Conservation (phyloP, 2,797 vertebrate genomes). For the Oreochromis mossambicus region DNA sequence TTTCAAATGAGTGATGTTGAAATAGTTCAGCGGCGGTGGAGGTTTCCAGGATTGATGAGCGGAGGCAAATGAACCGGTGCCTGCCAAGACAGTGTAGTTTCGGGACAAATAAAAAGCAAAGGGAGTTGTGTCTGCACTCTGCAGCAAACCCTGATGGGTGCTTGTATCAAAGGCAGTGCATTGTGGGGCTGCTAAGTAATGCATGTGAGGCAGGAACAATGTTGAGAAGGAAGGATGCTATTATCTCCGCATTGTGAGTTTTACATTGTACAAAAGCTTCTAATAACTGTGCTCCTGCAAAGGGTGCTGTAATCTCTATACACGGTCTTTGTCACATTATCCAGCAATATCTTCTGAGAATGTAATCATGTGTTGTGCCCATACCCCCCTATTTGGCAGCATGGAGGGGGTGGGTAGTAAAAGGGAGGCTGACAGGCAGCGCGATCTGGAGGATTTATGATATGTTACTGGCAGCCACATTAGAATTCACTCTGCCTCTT, state of each 20-base stretch:
- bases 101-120: slow-evolving; percentile 33
- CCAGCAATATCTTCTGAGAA: background rate
- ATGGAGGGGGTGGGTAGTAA: background rate
- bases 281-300: slow-evolving; percentile 1
- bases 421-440: slow-evolving; percentile 3
- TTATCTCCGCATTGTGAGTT: slow-evolving; percentile 19
- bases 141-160: slow-evolving; percentile 48
- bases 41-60: slow-evolving; percentile 15
- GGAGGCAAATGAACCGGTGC: background rate
- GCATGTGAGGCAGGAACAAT: slow-evolving; percentile 26
- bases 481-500: slow-evolving; percentile 54
- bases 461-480: slow-evolving; percentile 49
- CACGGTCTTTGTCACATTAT: slow-evolving; percentile 36
- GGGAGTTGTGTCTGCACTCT: slow-evolving; percentile 34
- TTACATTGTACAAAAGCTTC: background rate
- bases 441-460: slow-evolving; percentile 66
- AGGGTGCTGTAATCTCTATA: slow-evolving; percentile 27
- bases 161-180: slow-evolving; percentile 22
- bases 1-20: background rate
- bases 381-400: slow-evolving; percentile 3
- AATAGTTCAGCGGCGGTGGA: background rate
- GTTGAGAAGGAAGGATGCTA: slow-evolving; percentile 17
- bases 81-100: slow-evolving; percentile 34
- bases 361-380: slow-evolving; percentile 21
- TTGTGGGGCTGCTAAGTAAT: slow-evolving; percentile 23